These are phyloP conservation scores for Anguilla rostrata DNA, from an alignment of 2,113 vertebrate species.

Conservation along the genomic window DNA sequence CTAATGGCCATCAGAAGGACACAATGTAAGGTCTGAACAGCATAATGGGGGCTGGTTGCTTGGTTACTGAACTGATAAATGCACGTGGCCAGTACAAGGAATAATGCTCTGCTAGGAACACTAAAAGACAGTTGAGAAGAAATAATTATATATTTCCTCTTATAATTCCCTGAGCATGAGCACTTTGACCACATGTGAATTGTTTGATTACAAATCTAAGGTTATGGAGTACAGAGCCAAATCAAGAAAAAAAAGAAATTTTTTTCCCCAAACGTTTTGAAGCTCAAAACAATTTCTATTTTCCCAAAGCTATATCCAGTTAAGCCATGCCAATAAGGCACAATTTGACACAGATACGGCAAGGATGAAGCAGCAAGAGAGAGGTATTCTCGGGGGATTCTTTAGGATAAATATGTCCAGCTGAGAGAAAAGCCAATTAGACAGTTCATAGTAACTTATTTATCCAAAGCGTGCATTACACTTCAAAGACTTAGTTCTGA, in stretches of 20 bases:
- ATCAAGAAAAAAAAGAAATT: no score
- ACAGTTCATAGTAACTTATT: neutral
- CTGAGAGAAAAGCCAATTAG: no score
- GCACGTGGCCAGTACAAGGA: neutral
- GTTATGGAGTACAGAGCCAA: no score
- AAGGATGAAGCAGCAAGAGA: neutral
- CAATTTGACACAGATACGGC: neutral
- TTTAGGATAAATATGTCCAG: no score
- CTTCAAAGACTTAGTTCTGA: neutral
- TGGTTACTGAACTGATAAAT: conserved; percentile 26
- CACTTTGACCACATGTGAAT: no score
- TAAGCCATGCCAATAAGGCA: neutral
- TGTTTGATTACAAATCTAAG: no score
- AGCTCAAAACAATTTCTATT: neutral
- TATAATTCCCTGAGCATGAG: no score
- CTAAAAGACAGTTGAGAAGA: neutral
- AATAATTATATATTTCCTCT: neutral
- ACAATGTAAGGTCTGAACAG: neutral
- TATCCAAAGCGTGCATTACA: neutral
- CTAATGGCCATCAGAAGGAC: neutral
- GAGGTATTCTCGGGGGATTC: no score
- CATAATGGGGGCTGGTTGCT: conserved; percentile 22
- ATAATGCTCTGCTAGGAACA: neutral
- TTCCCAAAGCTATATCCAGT: neutral
- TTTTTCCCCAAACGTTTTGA: no score